Evolutionary conservation across 2,888 invertebrate species (phyloP).

Genomic region (Gasteruption jaculator): DNA sequence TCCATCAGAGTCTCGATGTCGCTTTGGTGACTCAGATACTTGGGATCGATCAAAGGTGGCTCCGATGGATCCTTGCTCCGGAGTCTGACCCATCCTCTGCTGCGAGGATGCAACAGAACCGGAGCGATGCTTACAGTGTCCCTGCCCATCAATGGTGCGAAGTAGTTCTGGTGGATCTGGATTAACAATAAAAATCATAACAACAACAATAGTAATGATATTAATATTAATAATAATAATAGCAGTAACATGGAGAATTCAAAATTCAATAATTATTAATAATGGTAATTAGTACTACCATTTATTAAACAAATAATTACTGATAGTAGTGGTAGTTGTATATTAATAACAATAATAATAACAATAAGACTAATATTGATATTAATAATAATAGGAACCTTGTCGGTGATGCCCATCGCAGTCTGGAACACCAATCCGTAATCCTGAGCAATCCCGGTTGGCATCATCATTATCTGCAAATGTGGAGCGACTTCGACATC

Average conservation of each 20-base stretch:
- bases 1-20: conserved; percentile 59
- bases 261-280: too few relatives aligned
- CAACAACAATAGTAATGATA: too few relatives aligned
- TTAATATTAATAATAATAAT: conserved; percentile 6
- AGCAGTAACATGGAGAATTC: too few relatives aligned
- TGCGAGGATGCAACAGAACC: conserved; percentile 67
- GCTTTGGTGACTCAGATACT: conserved; percentile 60
- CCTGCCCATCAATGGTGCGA: conserved; percentile 54
- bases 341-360: neutral
- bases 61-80: conserved; percentile 54
- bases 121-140: conserved; percentile 61
- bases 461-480: conserved; percentile 66
- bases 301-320: too few relatives aligned
- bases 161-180: conserved; percentile 61
- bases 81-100: conserved; percentile 61
- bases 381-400: conserved; percentile 34
- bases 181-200: too few relatives aligned
- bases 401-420: conserved; percentile 57
- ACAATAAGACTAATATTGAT: conserved; percentile 1
- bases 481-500: conserved; percentile 53
- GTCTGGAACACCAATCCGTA: conserved; percentile 59
- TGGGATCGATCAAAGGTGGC: conserved; percentile 64
- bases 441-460: conserved; percentile 64
- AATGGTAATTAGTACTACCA: too few relatives aligned
- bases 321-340: too few relatives aligned